Percentiles rank a stretch among this genome's conserved stretches.
These are phyloP conservation scores for Vandiemenella viatica DNA, from an alignment of 2,888 invertebrate species.

Conservation along the genomic window DNA sequence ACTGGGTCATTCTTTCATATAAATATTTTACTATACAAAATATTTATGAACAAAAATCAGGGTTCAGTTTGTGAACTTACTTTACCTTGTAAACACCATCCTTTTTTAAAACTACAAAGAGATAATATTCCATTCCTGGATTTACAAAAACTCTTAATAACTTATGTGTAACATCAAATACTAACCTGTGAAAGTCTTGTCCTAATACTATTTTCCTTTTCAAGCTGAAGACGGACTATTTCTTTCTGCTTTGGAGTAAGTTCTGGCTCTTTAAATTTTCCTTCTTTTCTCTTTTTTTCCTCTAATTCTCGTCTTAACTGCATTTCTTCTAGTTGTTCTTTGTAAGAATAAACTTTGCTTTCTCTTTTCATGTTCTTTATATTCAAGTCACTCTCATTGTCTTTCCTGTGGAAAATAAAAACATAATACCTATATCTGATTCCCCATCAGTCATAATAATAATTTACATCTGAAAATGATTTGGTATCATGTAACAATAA, in stretches of 20 bases:
- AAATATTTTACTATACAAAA: no score
- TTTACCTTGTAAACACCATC: no score
- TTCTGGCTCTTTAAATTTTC: constrained; percentile 56
- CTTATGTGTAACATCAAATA: no score
- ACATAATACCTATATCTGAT: neutral
- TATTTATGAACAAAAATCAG: no score
- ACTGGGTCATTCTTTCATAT: no score
- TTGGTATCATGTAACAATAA: no score
- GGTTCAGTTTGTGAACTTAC: no score
- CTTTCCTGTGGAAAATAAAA: constrained; percentile 24
- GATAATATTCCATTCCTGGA: no score
- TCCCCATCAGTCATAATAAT: no score
- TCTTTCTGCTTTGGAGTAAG: constrained; percentile 84
- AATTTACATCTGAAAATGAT: no score
- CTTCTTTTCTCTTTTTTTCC: constrained; percentile 67
- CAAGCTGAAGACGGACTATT: constrained; percentile 67
- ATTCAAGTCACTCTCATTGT: constrained; percentile 30
- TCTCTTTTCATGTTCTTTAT: constrained; percentile 79
- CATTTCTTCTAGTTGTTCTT: constrained; percentile 89
- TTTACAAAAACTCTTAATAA: no score
- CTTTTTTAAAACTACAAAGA: no score
- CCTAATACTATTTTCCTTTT: constrained; percentile 69
- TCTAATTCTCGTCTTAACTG: constrained; percentile 85
- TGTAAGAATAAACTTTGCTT: constrained; percentile 91
- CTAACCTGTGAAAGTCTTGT: constrained; percentile 46